Evolutionary conservation across 2,797 vertebrate genomes (phyloP).

Genomic region (Muraenolepis orangiensis): DNA sequence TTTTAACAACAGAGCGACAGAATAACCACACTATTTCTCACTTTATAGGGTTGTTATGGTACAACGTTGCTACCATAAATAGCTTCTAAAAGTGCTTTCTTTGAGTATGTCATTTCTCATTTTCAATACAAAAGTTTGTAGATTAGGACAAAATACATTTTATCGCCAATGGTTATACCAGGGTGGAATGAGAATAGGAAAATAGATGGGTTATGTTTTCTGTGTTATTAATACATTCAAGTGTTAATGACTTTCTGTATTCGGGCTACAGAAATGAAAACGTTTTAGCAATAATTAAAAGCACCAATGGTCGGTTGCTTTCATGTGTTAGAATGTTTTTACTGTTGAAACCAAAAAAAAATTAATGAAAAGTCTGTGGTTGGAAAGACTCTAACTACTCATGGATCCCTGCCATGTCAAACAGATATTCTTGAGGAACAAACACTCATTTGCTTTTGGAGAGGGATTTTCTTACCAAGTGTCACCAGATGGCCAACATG

Average conservation of each 20-base stretch:
- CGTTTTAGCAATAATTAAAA: background rate
- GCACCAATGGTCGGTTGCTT: conserved; percentile 4
- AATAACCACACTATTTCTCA: background rate
- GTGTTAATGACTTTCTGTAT: background rate
- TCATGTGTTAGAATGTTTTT: conserved; percentile 14
- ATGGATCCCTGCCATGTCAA: conserved; percentile 36
- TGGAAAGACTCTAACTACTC: conserved; percentile 31
- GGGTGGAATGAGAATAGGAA: conserved; percentile 3
- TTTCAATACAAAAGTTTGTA: background rate
- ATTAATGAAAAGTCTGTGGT: conserved; percentile 23
- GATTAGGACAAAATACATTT: conserved; percentile 2
- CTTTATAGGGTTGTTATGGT: background rate
- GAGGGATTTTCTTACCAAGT: conserved; percentile 44
- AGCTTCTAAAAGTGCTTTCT: background rate
- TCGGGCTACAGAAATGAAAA: background rate
- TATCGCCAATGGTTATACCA: conserved; percentile 7
- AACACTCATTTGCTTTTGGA: conserved; percentile 45
- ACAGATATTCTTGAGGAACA: conserved; percentile 51
- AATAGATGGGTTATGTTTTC: background rate
- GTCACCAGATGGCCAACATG: conserved; percentile 61
- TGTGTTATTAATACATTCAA: background rate
- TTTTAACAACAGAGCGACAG: background rate
- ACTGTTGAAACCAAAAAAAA: conserved; percentile 15
- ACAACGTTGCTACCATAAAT: background rate
- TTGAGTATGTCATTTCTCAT: background rate